Evolutionary conservation across 2,797 vertebrate genomes (phyloP), one percentile per base, ranked within the genome.

Genomic region (Etheostoma perlongum): DNA sequence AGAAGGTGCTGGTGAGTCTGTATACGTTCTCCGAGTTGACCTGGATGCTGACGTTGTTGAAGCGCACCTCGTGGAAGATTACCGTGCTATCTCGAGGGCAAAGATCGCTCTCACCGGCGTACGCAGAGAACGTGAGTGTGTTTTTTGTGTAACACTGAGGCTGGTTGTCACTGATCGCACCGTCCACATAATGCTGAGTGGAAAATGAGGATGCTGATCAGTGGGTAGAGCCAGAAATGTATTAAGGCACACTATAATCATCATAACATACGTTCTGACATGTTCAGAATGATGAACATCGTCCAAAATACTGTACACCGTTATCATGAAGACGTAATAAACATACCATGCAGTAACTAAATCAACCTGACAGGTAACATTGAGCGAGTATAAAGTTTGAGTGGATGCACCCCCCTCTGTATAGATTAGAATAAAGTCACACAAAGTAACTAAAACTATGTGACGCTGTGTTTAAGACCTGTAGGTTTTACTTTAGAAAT

Each of bases 51-150:
- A 96, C 93, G 15, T 95, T 97, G 85, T 92, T 96, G 52, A 97
- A n/a, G 0, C 92, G 88, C 74, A 97, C 86, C 21, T 95, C 87
- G 1, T 96, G 92, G 48, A 97, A 94, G 90, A 88, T 96, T 33
- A 89, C 93, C 2, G 95, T 89, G 72, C 82, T 93, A 18, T 85
- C 92, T 23, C 90, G 94, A 2, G 97, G 97, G 46, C 97, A 96
- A 86, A 99, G 95, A 81, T 98, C 97, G 2, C 92, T 95, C 85
- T 97, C 96, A 4, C 97, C 97, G 1, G 96, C 95, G 0, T 96
- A 99, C 1, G 97, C 95, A 0, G 96, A 97, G 78, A 99, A 74
- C 0, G 94, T 97, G 88, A 98, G 93, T 2, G 97, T 98, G 27
- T 95, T 95, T 52, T 88, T 96, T 64, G 86, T 79, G 47, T 95